These are phyloP conservation scores for Notiomystis cincta DNA, from an alignment of 2,113 vertebrate genomes.

Conservation along the genomic window DNA sequence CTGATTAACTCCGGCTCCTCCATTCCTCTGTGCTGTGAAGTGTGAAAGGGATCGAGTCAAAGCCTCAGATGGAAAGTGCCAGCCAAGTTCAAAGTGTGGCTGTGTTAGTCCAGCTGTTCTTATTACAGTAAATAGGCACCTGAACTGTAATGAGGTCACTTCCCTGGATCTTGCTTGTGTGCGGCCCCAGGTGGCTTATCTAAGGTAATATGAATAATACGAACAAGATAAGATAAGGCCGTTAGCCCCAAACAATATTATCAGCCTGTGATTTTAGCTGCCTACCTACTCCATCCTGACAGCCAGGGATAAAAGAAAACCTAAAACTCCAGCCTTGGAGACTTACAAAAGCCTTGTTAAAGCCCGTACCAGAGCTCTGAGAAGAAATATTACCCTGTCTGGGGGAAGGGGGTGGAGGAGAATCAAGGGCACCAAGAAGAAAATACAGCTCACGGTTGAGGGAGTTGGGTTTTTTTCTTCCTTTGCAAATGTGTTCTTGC, in stretches of 20 bases:
- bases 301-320: conserved; percentile 5
- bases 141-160: conserved; percentile 63
- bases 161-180: conserved; percentile 19
- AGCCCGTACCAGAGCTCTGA: not conserved
- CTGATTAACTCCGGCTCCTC: not conserved
- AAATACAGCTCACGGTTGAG: conserved; percentile 47
- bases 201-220: conserved; percentile 22
- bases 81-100: not conserved
- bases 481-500: conserved; percentile 58
- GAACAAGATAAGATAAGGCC: conserved; percentile 47
- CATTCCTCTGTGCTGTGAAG: not conserved
- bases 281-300: conserved; percentile 38
- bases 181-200: conserved; percentile 36
- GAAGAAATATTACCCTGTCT: conserved; percentile 51
- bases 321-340: conserved; percentile 37
- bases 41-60: conserved; percentile 1
- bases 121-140: conserved; percentile 19
- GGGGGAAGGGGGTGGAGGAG: conserved; percentile 32
- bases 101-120: conserved; percentile 39
- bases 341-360: conserved; percentile 28
- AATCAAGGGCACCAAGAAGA: conserved; percentile 20
- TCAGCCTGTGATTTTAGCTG: conserved; percentile 36
- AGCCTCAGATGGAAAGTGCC: not conserved
- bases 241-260: conserved; percentile 31
- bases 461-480: conserved; percentile 4